Percentiles rank a stretch among this genome's conserved stretches.
phyloP scores from a whole-genome alignment of 1,140 invertebrate genomes.

The Adelges cooleyi region DNA sequence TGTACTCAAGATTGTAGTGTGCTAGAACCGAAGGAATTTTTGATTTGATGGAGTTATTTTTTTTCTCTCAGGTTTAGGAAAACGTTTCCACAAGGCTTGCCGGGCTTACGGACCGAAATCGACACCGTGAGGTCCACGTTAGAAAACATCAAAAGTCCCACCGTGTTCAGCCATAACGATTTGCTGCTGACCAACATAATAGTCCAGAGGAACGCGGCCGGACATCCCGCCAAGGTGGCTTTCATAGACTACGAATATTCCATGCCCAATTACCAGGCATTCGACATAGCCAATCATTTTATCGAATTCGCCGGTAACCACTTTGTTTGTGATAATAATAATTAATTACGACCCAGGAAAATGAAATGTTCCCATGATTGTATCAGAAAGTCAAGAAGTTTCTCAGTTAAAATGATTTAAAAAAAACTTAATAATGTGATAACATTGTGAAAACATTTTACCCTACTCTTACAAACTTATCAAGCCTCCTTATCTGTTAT shows the following conservation, averaged over 20 bases:
- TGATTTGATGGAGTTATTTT: too few species aligned
- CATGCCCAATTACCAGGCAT: conserved; percentile 85
- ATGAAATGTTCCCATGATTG: too few species aligned
- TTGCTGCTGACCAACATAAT: conserved; percentile 88
- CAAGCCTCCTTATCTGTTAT: too few species aligned
- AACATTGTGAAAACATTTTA: too few species aligned
- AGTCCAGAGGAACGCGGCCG: conserved; percentile 46
- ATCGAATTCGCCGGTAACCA: conserved; percentile 84
- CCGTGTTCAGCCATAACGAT: conserved; percentile 97
- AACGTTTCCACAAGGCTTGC: conserved; percentile 51
- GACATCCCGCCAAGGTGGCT: conserved; percentile 46
- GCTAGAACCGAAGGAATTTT: too few species aligned
- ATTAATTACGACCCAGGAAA: too few species aligned
- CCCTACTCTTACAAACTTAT: too few species aligned
- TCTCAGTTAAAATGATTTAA: too few species aligned
- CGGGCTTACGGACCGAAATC: conserved; percentile 54
- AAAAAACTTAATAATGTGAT: too few species aligned
- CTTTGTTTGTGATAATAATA: conserved; percentile 36
- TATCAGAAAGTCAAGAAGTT: too few species aligned
- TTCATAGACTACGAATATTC: conserved; percentile 99
- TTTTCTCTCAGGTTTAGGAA: conserved; percentile 52
- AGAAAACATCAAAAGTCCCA: conserved; percentile 53
- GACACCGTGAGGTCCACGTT: conserved; percentile 53
- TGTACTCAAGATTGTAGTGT: too few species aligned
- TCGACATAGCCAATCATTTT: conserved; percentile 97